Conservation (phyloP, 2,113 vertebrate genomes). For the Theropithecus gelada region DNA sequence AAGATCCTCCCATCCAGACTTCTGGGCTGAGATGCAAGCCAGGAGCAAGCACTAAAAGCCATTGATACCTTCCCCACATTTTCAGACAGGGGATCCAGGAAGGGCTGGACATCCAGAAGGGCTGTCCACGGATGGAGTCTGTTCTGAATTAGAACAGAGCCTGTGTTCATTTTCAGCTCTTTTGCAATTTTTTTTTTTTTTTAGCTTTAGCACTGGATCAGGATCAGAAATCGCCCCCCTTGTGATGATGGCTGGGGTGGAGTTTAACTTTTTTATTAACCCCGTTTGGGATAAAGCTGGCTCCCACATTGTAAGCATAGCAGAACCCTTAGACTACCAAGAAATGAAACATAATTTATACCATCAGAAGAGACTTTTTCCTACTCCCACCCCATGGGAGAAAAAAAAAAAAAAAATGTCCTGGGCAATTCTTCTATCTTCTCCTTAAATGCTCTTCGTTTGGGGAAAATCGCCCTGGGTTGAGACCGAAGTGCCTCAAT, state of each 20-base stretch:
- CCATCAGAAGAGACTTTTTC: conserved; percentile 45
- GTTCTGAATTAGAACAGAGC: conserved; percentile 57
- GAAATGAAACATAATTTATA: conserved; percentile 37
- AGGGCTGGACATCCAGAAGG: background rate
- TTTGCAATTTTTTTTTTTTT: background rate
- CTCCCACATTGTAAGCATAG: conserved; percentile 46
- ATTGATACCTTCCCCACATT: background rate
- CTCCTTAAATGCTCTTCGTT: background rate
- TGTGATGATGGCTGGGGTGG: conserved; percentile 45
- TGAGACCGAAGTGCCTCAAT: background rate
- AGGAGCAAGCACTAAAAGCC: background rate
- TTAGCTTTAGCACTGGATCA: conserved; percentile 51
- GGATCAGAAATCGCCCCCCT: conserved; percentile 53
- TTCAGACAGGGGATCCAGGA: background rate
- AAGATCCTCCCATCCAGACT: background rate
- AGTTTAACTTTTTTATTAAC: conserved; percentile 70
- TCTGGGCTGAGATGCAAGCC: background rate
- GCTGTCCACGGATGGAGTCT: background rate
- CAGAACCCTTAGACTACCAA: conserved; percentile 36
- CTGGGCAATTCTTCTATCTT: background rate
- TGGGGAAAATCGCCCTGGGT: conserved; percentile 8
- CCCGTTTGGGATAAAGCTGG: conserved; percentile 65
- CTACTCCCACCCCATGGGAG: background rate
- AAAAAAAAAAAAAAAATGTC: background rate
- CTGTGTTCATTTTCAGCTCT: conserved; percentile 54